Percentiles rank a stretch among this genome's conserved stretches.
Evolutionary conservation across 2,113 vertebrate genomes (phyloP).

Genomic region (Calidris pygmaea): DNA sequence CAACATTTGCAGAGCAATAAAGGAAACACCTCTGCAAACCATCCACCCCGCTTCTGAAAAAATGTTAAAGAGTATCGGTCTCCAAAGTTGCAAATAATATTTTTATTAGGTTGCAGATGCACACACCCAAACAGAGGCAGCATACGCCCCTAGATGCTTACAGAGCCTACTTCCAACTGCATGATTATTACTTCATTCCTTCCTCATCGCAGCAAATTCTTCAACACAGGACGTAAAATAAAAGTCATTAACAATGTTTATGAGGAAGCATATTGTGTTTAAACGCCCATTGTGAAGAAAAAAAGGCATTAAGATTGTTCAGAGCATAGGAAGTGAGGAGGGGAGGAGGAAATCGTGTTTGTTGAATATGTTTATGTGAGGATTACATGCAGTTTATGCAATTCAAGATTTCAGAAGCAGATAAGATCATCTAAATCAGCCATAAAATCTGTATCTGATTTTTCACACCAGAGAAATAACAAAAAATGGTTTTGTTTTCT

Average conservation of each 20-base stretch:
- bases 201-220: constrained; percentile 53
- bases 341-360: constrained; percentile 2
- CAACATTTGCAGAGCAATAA: constrained; percentile 63
- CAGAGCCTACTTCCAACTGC: background rate
- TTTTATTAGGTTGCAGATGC: constrained; percentile 65
- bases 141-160: background rate
- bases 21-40: constrained; percentile 63
- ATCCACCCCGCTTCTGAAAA: constrained; percentile 52
- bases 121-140: background rate
- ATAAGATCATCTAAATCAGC: constrained; percentile 47
- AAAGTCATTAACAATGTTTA: constrained; percentile 66
- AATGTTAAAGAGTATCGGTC: constrained; percentile 28
- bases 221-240: constrained; percentile 60
- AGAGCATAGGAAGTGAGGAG: constrained; percentile 33
- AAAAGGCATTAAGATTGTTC: constrained; percentile 69
- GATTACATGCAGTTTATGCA: constrained; percentile 48
- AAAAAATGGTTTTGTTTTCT: constrained; percentile 55
- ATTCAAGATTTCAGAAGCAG: constrained; percentile 48
- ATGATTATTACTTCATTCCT: constrained; percentile 56
- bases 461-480: constrained; percentile 55
- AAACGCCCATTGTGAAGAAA: constrained; percentile 54
- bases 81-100: constrained; percentile 57
- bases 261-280: constrained; percentile 69
- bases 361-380: constrained; percentile 64
- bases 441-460: constrained; percentile 56